Evolutionary conservation across 2,888 invertebrate genomes (phyloP).

Genomic region (Bellardia pandia): DNA sequence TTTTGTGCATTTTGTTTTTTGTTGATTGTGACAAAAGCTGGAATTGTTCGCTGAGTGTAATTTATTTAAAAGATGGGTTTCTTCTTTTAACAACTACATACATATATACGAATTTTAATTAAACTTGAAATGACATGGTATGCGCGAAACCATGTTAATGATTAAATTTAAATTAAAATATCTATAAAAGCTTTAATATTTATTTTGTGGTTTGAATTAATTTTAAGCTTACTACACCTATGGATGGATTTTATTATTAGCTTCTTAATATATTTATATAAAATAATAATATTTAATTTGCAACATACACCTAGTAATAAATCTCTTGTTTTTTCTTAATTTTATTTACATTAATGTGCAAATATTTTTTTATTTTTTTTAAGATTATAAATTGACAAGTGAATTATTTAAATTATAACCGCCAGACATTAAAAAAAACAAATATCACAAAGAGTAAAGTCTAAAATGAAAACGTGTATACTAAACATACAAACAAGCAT

Average conservation of each 20-base stretch:
- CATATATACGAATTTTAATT: background rate
- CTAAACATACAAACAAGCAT: too few relatives aligned
- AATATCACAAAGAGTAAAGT: background rate
- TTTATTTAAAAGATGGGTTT: background rate
- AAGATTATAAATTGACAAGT: background rate
- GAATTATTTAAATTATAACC: slow-evolving; percentile 10
- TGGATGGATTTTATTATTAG: background rate
- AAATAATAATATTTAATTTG: background rate
- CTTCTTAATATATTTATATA: background rate
- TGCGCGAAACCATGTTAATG: background rate
- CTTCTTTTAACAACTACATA: background rate
- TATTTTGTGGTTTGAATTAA: background rate
- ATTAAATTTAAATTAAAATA: background rate
- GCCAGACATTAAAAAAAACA: background rate
- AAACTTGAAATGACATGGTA: background rate
- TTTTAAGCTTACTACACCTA: background rate
- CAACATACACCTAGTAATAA: background rate
- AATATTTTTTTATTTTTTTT: background rate
- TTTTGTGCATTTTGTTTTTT: background rate
- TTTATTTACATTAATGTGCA: background rate
- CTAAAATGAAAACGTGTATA: background rate
- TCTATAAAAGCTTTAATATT: background rate
- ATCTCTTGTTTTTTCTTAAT: background rate
- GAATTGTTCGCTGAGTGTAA: background rate
- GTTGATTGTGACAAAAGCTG: background rate